Base-by-base conservation (phyloP, 2,888 invertebrate species). In the Tuta absoluta region DNA sequence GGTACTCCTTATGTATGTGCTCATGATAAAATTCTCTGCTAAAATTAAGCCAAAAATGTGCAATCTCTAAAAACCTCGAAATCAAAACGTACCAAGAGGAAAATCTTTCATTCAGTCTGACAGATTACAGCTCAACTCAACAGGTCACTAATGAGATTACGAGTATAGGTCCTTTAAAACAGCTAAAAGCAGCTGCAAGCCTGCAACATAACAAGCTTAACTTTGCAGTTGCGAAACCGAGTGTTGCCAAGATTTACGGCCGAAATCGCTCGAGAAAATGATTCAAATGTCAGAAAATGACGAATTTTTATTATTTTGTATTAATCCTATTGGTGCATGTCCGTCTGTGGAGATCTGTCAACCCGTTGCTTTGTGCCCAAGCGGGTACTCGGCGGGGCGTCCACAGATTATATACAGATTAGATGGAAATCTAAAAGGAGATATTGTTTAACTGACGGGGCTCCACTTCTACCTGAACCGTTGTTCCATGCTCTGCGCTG, bases 351-450 rank as follows among this genome's bases (percentile, higher is more conserved):
- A 84, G 85, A 88, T 86, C 89, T 91, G 91, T 91, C 91, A 91
- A 91, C 91, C 90, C 89, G 86, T 89, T 89, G 87, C 88, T 91
- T 91, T 91, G 91, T 90, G 85, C 81, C 75, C 84, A 79, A 80
- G 84, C 87, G 87, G 79, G 82, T 79, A 74, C 90, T 69, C 91
- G 53, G 82, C 89, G 79, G 89, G 91, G 84, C 75, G 81, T 75
- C 82, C 71, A 69, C 81, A 84, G 88, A 90, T 89, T 86, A 89
- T 84, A 82, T 82, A 81, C 78, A 88, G 91, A 90, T 90, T 87
- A 91, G 89, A 91, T 91, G 82, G 75, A 84, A 86, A 91, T 90
- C 89, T 85, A 78, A 79, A 82, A 80, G 81, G 81, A 80, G 81
- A 84, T 87, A 89, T 91, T 90, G 90, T 90, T 86, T 88, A 85